Conservation (phyloP, 37 sponge, comb jelly and placozoan species). For the Chondrilla cf. caribensis region DNA sequence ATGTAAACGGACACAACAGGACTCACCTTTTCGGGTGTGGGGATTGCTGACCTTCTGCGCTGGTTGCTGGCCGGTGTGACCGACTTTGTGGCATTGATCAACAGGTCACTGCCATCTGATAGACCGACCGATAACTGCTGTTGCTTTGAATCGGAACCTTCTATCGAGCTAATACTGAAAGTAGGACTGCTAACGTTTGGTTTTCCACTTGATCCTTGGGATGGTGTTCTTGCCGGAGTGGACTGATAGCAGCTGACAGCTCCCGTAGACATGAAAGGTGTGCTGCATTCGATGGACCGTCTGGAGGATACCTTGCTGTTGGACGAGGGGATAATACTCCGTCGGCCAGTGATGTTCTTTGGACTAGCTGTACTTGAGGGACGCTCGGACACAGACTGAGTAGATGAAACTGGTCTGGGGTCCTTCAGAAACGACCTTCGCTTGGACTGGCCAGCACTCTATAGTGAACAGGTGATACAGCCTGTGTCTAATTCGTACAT, state of each 20-base stretch:
- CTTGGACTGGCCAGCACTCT: too few species aligned
- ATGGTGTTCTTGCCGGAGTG: neutral
- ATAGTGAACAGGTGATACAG: too few species aligned
- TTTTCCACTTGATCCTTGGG: neutral
- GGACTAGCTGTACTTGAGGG: too few species aligned
- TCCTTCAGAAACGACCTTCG: too few species aligned
- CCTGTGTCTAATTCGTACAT: too few species aligned
- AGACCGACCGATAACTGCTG: neutral
- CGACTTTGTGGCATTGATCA: neutral
- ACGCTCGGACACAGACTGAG: too few species aligned
- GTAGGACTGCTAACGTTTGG: neutral
- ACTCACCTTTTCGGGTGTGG: neutral
- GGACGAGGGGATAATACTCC: neutral
- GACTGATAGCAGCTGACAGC: neutral
- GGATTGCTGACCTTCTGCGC: neutral
- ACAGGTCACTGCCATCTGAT: too few species aligned
- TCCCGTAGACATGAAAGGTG: neutral
- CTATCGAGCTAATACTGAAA: slow-evolving; percentile 13
- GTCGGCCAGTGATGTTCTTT: too few species aligned
- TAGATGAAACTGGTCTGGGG: too few species aligned
- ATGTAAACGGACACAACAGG: too few species aligned
- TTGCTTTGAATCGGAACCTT: neutral
- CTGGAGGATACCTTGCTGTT: neutral
- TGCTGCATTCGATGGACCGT: neutral
- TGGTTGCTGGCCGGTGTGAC: neutral